Base-by-base conservation (phyloP, 1,140 invertebrate genomes). In the Drosophila sucinea region DNA sequence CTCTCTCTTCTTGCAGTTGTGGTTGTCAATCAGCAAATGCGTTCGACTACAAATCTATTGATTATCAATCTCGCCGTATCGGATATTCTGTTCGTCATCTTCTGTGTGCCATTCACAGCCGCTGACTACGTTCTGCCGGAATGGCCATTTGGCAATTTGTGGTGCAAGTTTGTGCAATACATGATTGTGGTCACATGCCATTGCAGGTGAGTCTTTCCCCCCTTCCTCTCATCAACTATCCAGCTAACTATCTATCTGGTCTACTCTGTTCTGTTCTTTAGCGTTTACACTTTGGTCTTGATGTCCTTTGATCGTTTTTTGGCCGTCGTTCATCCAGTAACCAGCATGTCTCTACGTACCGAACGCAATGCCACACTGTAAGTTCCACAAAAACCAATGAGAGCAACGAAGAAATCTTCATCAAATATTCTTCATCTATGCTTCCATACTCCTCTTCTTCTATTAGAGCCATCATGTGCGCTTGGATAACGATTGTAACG, bases 281-380 rank as follows among this genome's bases (percentile, higher is more conserved):
- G 83, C 58, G 84, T 87, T 62, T 99, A 98, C 92, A 99, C 98
- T 0, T 93, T 99, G 27, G 97, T 99, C 0, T 94, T 99, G 51
- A 99, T 99, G 98, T 98, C 97, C 17, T 92, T 98, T 27, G 98
- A 99, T 92, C 95, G 98, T 73, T 99, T 98, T 92, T 93, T 99
- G 83, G 98, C 98, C 25, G 98, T 99, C 7, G 98, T 98, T 0
- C 97, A 98, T 92, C 97, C 98, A 0, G 97, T 99, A 64, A 94
- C 95, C 1, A 98, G 97, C 57, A 98, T 98, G 95, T 96, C 96
- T 0, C 95, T 95, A 72, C 94, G 98, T 61, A 99, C 96, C 1
- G 96, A 98, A 91, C 94, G 94, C 54, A 98, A 99, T 92, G 97
- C 98, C 0, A 90, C 93, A 33, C 77, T 94, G 81, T 92, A 81